Evolutionary conservation across 2,113 vertebrate species (phyloP), one percentile per base, ranked within the genome.

Genomic region (Urocynchramus pylzowi): DNA sequence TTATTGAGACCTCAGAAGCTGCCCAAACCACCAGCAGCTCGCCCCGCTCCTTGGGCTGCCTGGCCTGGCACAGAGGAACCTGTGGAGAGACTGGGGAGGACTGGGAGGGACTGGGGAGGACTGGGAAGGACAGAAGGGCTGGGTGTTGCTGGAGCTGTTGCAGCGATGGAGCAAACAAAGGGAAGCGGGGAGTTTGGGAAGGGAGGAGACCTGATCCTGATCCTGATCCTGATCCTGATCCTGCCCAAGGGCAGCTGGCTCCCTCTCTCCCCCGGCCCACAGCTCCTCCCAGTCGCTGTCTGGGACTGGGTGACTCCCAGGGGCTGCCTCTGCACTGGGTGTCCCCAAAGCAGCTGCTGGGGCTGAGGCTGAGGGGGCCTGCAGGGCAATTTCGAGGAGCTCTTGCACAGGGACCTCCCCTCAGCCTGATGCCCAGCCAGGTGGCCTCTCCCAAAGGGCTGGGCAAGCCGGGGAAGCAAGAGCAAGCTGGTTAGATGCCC

Each of bases 1-100:
- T 97, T 97, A 97, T 96, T 97, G 91, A 74, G 86, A 80, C 44
- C 59, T 84, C 56, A 50, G 77, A 84, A 93, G 56, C 33, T 8
- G 2, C 80, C 63, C 59, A 41, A 53, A 19, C 12, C 52, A 45
- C 37, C 65, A 4, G 30, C 76, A 5, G 3, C 60, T 65, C 21
- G 0, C 15, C 68, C 42, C 0, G 0, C 30, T 59, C 60, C 41
- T 74, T 42, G 44, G 23, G 47, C 61, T 87, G 44, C 49, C 57
- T 14, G 2, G 53, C 53, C 39, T 39, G 42, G 61, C 1, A 0
- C 35, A 13, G 44, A 53, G 45, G 24, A 85, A 8, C 42, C 42
- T 33, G 13, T 6, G 30, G 18, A 41, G 45, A 33, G 26, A 1
- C 47, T 61, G 80, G 22, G 20, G 3, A 27, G 37, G 22, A 11